phyloP scores from a whole-genome alignment of 2,888 invertebrate species.

The Branchinecta sandiegonensis region DNA sequence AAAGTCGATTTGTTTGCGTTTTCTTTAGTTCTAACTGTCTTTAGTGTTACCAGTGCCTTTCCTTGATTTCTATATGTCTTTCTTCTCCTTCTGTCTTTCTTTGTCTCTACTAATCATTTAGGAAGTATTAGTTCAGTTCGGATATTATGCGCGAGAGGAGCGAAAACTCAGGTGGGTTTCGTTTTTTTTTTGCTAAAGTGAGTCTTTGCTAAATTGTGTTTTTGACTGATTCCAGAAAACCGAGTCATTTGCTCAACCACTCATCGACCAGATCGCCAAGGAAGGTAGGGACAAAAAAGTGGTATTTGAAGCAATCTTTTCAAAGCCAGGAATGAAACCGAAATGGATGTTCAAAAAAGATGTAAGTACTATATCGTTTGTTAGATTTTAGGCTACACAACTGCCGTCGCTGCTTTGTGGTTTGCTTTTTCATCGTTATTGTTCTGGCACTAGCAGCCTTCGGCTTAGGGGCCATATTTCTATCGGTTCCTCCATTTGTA shows the following conservation, averaged over 20 bases:
- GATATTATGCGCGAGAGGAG: neutral
- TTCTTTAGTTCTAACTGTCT: constrained; percentile 6
- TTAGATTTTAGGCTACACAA: no score
- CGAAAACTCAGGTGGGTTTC: neutral
- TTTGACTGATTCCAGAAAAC: constrained; percentile 51
- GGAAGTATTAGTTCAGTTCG: neutral
- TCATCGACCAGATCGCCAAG: constrained; percentile 83
- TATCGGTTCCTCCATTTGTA: no score
- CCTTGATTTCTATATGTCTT: neutral
- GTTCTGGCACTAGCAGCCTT: no score
- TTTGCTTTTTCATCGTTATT: no score
- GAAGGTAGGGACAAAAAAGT: constrained; percentile 94
- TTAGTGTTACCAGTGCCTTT: constrained; percentile 37
- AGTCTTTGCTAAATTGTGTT: constrained; percentile 16
- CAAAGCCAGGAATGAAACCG: constrained; percentile 86
- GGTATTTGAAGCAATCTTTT: constrained; percentile 82
- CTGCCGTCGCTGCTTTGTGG: no score
- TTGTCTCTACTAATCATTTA: neutral
- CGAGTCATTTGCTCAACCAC: constrained; percentile 82
- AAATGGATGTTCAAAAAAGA: constrained; percentile 85
- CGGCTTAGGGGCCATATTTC: no score
- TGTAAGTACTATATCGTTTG: constrained; percentile 45
- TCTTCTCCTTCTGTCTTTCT: constrained; percentile 14
- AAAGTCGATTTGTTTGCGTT: neutral
- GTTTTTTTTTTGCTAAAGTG: neutral